Conservation (phyloP, 2,113 vertebrate genomes). For the Ptilonorhynchus violaceus region DNA sequence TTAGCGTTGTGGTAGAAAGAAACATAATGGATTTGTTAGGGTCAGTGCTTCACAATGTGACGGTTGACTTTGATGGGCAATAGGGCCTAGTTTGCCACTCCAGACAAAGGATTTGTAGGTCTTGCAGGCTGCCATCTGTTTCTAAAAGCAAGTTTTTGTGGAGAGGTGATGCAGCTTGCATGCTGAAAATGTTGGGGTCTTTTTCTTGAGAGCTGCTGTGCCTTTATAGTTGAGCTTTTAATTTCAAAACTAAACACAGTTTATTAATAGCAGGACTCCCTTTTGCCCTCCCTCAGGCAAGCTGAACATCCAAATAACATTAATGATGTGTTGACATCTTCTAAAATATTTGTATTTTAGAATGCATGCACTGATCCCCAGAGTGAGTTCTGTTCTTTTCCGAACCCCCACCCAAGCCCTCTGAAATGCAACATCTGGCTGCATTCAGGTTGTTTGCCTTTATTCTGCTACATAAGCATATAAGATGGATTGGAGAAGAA, state of each 20-base stretch:
- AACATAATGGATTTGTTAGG: slow-evolving; percentile 72
- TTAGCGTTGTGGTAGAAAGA: slow-evolving; percentile 54
- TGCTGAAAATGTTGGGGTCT: neutral
- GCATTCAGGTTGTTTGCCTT: neutral
- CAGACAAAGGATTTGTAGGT: slow-evolving; percentile 65
- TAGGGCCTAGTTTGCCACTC: slow-evolving; percentile 47
- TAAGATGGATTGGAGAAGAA: neutral
- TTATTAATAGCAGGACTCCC: neutral
- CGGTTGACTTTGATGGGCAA: slow-evolving; percentile 62
- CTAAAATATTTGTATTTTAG: neutral
- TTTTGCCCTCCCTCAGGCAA: neutral
- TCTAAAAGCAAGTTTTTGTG: slow-evolving; percentile 56
- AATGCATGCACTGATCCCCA: neutral
- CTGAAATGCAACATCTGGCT: neutral
- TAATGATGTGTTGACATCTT: neutral
- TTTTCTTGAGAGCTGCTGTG: neutral
- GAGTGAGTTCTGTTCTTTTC: neutral
- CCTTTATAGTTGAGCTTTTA: neutral
- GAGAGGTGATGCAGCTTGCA: slow-evolving; percentile 5
- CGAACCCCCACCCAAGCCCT: neutral
- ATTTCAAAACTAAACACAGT: neutral
- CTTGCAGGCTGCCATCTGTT: slow-evolving; percentile 73
- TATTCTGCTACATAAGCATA: neutral
- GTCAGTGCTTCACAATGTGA: slow-evolving; percentile 72
- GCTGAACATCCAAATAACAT: neutral